Conservation (phyloP, 2,888 invertebrate species). For the Lapara coniferarum region DNA sequence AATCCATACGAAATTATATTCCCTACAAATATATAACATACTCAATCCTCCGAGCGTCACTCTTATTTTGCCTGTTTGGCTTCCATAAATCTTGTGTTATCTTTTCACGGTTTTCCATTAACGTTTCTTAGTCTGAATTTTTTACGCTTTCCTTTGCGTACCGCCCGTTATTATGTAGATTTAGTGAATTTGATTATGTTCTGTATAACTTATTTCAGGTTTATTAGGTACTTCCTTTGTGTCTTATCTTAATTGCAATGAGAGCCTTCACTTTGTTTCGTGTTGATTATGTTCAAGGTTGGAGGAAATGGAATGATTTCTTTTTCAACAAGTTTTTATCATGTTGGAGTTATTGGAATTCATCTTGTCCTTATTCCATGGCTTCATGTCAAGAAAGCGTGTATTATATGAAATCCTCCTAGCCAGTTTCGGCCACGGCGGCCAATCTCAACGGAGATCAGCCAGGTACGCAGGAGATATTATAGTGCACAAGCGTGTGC, state of each 20-base stretch:
- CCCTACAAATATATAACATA: not conserved
- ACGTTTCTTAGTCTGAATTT: conserved; percentile 43
- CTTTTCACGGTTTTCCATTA: conserved; percentile 52
- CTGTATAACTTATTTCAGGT: conserved; percentile 17
- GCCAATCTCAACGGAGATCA: too few relatives aligned
- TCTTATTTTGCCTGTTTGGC: conserved; percentile 50
- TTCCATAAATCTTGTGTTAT: conserved; percentile 57
- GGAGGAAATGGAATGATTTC: not conserved
- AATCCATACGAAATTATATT: conserved; percentile 17
- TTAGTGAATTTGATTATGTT: conserved; percentile 24
- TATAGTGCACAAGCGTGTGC: too few relatives aligned
- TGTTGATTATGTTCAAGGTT: conserved; percentile 6
- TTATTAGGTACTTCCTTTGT: conserved; percentile 21
- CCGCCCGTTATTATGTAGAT: conserved; percentile 23
- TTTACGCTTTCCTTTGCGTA: conserved; percentile 15
- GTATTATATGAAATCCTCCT: too few relatives aligned
- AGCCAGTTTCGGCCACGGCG: too few relatives aligned
- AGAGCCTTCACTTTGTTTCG: conserved; percentile 18
- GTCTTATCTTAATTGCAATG: conserved; percentile 17
- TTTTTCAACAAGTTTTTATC: not conserved
- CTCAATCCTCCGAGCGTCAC: conserved; percentile 23
- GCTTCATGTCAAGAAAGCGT: too few relatives aligned
- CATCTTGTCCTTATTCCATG: not conserved
- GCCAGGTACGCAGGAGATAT: too few relatives aligned
- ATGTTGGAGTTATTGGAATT: not conserved